Conservation (phyloP, 2,797 vertebrate genomes). For the Jordanella pulchra region DNA sequence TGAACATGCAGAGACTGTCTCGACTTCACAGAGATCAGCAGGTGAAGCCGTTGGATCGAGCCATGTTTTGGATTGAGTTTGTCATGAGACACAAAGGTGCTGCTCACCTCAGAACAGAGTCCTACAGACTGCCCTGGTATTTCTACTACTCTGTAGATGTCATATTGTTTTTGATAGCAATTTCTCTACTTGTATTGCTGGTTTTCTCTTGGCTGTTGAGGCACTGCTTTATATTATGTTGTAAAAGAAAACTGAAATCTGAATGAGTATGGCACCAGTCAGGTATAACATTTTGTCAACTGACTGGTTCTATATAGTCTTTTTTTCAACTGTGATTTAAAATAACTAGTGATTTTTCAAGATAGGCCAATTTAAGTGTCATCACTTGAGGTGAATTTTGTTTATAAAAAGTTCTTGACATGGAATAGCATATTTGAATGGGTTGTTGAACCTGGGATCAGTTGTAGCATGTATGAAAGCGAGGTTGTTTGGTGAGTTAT, state of each 20-base stretch:
- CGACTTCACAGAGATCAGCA: conserved; percentile 73
- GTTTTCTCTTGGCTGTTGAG: conserved; percentile 5
- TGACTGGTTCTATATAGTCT: not conserved
- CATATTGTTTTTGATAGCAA: conserved; percentile 27
- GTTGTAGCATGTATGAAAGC: not conserved
- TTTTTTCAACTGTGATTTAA: not conserved
- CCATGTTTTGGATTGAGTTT: conserved; percentile 82
- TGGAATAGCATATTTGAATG: too few relatives aligned
- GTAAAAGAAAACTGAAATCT: conserved; percentile 52
- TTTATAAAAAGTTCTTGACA: not conserved
- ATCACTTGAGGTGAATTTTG: not conserved
- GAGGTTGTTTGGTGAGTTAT: not conserved
- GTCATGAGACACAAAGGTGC: conserved; percentile 73
- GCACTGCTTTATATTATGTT: conserved; percentile 42
- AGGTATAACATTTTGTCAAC: not conserved
- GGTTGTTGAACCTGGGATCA: not conserved
- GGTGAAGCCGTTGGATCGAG: conserved; percentile 65
- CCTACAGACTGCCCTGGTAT: conserved; percentile 78
- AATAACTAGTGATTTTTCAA: not conserved
- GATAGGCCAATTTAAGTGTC: not conserved
- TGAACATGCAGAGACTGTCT: conserved; percentile 79
- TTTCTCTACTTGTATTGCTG: not conserved
- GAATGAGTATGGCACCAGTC: conserved; percentile 13
- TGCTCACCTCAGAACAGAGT: conserved; percentile 72
- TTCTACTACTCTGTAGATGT: conserved; percentile 76